Conservation (phyloP, 2,797 vertebrate species). For the Clarias pachynema region DNA sequence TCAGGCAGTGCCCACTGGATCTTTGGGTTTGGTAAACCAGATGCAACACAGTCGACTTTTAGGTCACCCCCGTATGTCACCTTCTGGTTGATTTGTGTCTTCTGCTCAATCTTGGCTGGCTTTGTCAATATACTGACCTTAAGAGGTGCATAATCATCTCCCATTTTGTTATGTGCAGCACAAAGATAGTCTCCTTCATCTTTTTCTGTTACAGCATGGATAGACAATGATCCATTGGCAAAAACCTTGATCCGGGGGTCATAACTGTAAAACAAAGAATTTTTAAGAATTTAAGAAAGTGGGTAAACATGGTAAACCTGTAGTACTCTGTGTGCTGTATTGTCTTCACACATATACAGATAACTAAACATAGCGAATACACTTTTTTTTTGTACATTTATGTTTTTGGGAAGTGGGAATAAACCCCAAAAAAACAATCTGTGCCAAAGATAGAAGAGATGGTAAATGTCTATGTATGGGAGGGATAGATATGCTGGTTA, state of each 20-base stretch:
- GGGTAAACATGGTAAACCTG: slow-evolving; percentile 4
- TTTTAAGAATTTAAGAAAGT: neutral
- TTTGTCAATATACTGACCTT: slow-evolving; percentile 83
- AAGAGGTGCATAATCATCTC: slow-evolving; percentile 84
- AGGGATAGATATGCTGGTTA: neutral
- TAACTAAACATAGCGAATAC: neutral
- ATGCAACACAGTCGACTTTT: slow-evolving; percentile 91
- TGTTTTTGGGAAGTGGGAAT: neutral
- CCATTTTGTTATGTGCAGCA: slow-evolving; percentile 86
- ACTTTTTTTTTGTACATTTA: neutral
- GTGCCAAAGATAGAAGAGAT: neutral
- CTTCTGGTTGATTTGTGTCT: slow-evolving; percentile 77
- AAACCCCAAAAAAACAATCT: neutral
- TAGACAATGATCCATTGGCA: slow-evolving; percentile 82
- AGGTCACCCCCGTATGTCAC: slow-evolving; percentile 83
- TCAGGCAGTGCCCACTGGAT: slow-evolving; percentile 92
- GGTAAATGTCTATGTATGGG: neutral
- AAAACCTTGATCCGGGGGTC: slow-evolving; percentile 85
- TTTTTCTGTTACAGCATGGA: slow-evolving; percentile 80
- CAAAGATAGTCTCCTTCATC: slow-evolving; percentile 91
- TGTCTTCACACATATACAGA: neutral
- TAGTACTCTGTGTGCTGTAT: no score
- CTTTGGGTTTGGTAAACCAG: slow-evolving; percentile 86
- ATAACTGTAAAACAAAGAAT: slow-evolving; percentile 68
- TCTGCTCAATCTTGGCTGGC: slow-evolving; percentile 87